Conservation (phyloP, 2,797 vertebrate species). For the Tapirus indicus region DNA sequence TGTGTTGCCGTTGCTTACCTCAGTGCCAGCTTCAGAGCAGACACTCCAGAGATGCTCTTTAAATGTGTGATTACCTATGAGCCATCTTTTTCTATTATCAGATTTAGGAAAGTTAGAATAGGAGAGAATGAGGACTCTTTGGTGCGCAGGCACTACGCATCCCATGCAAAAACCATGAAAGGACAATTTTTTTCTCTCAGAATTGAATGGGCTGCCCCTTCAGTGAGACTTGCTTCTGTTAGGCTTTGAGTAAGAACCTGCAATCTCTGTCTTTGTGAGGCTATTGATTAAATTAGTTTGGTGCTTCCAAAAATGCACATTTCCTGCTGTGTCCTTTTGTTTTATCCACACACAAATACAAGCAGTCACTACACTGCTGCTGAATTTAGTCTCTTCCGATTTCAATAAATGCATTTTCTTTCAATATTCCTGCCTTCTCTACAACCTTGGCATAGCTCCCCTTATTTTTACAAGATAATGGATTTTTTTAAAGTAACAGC, state of each 20-base stretch:
- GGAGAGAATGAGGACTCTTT: not conserved
- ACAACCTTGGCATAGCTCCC: not conserved
- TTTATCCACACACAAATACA: not conserved
- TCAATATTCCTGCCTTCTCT: not conserved
- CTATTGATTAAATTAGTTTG: not conserved
- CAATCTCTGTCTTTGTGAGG: not conserved
- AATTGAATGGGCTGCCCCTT: not conserved
- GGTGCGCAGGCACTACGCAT: not conserved
- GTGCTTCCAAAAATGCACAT: not conserved
- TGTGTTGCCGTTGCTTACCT: not conserved
- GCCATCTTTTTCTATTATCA: not conserved
- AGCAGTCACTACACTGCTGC: not conserved
- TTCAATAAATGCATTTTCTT: conserved; percentile 31
- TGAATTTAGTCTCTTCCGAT: conserved; percentile 1
- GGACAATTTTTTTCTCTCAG: not conserved
- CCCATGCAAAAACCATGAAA: not conserved
- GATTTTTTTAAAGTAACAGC: not conserved
- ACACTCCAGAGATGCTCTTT: not conserved
- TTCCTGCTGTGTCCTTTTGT: not conserved
- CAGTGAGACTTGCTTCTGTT: not conserved
- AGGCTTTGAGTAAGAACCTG: not conserved
- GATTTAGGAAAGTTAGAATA: not conserved
- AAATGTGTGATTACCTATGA: not conserved
- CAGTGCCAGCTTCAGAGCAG: not conserved
- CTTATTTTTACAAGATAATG: conserved; percentile 56